Evolutionary conservation across 2,888 invertebrate genomes (phyloP).

Genomic region (Globia sparganii): DNA sequence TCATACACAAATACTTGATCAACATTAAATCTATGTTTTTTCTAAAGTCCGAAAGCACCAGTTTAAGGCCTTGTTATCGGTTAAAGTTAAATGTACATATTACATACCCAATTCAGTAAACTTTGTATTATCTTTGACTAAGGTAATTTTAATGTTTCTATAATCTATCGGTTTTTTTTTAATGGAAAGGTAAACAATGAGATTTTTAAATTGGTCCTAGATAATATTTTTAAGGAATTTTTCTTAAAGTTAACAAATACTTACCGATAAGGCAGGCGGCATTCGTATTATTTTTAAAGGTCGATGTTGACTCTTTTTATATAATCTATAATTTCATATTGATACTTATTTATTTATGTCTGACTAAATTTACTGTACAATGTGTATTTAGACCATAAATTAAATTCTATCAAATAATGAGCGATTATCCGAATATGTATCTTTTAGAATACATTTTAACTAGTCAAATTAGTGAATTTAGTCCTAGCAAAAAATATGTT

Average conservation of each 20-base stretch:
- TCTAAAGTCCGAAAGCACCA: slow-evolving; percentile 11
- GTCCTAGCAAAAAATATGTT: neutral
- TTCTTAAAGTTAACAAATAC: slow-evolving; percentile 9
- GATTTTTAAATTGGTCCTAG: slow-evolving; percentile 18
- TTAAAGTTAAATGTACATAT: slow-evolving; percentile 12
- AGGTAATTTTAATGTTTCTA: slow-evolving; percentile 14
- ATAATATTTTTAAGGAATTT: slow-evolving; percentile 22
- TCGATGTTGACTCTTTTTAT: neutral
- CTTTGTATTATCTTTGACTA: slow-evolving; percentile 35
- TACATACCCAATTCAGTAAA: slow-evolving; percentile 20
- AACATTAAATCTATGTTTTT: slow-evolving; percentile 21
- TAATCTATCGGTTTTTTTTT: slow-evolving; percentile 35
- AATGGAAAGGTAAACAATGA: slow-evolving; percentile 19
- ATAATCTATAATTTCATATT: neutral
- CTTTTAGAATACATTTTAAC: neutral
- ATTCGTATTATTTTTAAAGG: neutral
- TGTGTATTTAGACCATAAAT: neutral
- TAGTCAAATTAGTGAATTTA: neutral
- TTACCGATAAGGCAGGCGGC: slow-evolving; percentile 1
- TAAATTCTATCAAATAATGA: slow-evolving; percentile 7
- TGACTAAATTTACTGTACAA: neutral
- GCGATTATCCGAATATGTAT: neutral
- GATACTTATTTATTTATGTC: neutral
- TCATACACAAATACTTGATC: slow-evolving; percentile 52
- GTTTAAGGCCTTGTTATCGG: slow-evolving; percentile 43